Evolutionary conservation across 1,140 invertebrate genomes (phyloP).

Genomic region (Drosophila pachea): DNA sequence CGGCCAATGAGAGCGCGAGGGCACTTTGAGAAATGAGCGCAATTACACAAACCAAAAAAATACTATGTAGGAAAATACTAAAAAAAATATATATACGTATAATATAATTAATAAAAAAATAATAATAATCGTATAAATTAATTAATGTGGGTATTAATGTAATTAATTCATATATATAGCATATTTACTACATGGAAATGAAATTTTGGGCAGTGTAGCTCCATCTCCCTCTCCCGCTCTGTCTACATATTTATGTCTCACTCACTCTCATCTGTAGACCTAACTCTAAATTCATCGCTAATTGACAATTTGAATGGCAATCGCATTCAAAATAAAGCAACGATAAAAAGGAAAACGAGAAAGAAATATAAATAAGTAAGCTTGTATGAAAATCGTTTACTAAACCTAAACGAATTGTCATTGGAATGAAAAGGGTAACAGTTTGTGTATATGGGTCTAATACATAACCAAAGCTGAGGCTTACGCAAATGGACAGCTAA

Average conservation of each 20-base stretch:
- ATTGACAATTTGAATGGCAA: slow-evolving; percentile 57
- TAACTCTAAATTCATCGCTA: slow-evolving; percentile 57
- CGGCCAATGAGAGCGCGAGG: background rate
- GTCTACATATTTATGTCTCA: too few relatives aligned
- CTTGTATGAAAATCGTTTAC: slow-evolving; percentile 41
- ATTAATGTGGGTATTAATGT: too few relatives aligned
- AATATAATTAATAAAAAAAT: too few relatives aligned
- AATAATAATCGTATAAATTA: too few relatives aligned
- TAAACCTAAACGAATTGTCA: slow-evolving; percentile 34
- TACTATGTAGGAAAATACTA: too few relatives aligned
- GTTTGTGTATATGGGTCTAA: slow-evolving; percentile 18
- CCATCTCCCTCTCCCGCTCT: background rate
- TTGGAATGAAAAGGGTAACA: slow-evolving; percentile 62
- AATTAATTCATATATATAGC: too few relatives aligned
- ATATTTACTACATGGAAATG: too few relatives aligned
- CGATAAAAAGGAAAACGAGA: slow-evolving; percentile 6
- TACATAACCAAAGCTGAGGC: slow-evolving; percentile 10
- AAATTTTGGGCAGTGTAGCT: too few relatives aligned
- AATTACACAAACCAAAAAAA: too few relatives aligned
- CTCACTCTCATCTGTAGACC: too few relatives aligned
- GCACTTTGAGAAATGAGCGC: background rate
- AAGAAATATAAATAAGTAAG: slow-evolving; percentile 25
- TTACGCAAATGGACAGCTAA: slow-evolving; percentile 41
- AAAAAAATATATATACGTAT: too few relatives aligned
- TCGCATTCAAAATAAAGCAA: slow-evolving; percentile 6